Base-by-base conservation (phyloP, 2,113 vertebrate genomes). In the Pitta sordida region DNA sequence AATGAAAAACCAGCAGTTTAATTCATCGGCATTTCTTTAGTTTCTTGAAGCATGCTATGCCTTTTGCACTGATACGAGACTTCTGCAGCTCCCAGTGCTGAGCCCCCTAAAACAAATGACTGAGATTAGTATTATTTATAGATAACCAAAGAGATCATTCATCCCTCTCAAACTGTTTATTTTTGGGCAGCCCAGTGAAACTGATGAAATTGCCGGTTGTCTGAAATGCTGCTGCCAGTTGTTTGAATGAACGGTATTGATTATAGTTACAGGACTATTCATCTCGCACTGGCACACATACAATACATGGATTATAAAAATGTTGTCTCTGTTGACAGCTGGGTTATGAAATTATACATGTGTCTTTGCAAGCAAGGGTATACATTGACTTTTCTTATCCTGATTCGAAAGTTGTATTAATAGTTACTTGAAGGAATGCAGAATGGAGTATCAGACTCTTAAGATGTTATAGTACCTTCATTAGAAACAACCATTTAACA, bases 211-310 rank as follows among this genome's bases (percentile, higher is more conserved):
- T 96, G 95, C 94, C 94, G 91, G 95, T 97, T 97, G 90, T 94
- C 96, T 97, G 86, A 96, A 97, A 96, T 93, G 90, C 94, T 94
- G 62, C 96, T 97, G 96, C 96, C 97, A 96, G 94, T 97, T 94
- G 86, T 97, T 96, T 96, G 96, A 97, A 96, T 89, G 95, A 96
- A 86, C 82, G 1, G 95, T 95, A 97, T 93, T 96, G 97, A 97
- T 97, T 97, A 91, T 44, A 94, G 96, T 92, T 94, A 91, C 91
- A 95, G 86, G 62, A 94, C 94, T 91, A 95, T 97, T 97, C 82
- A 94, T 97, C 96, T 96, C 76, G 19, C 18, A 37, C 94, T 95
- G 95, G 96, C 96, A 95, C 5, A 1, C 87, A 86, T 86, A 95
- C 88, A 97, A 90, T 92, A 82, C 64, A 65, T 76, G 91, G 23